These are phyloP conservation scores for Philereme vetulata DNA, from an alignment of 2,888 invertebrate species.

Conservation along the genomic window DNA sequence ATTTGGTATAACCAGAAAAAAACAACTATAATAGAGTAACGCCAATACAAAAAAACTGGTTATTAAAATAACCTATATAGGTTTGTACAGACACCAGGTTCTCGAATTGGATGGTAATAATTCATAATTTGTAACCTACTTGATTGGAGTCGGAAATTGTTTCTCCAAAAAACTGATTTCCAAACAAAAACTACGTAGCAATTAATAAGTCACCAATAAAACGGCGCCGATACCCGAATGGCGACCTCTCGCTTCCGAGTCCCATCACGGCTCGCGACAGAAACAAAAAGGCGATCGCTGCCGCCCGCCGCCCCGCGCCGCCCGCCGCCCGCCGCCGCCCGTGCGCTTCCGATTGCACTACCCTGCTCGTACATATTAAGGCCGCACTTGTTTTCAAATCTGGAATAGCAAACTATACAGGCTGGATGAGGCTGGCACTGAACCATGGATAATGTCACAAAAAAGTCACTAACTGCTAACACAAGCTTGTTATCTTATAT, in stretches of 20 bases:
- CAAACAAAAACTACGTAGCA: slow-evolving; percentile 44
- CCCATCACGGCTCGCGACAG: slow-evolving; percentile 63
- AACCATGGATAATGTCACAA: no score
- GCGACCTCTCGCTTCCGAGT: slow-evolving; percentile 79
- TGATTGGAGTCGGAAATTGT: neutral
- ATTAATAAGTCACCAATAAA: slow-evolving; percentile 72
- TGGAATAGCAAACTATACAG: no score
- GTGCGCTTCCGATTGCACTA: slow-evolving; percentile 79
- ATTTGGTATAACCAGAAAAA: no score
- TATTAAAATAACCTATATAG: no score
- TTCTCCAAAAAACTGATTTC: slow-evolving; percentile 8
- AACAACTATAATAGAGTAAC: no score
- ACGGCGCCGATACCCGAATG: slow-evolving; percentile 70
- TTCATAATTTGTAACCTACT: neutral
- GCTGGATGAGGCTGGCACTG: no score
- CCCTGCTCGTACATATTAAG: slow-evolving; percentile 15
- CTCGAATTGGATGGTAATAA: no score
- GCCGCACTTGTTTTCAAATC: neutral
- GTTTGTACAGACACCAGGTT: no score
- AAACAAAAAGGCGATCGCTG: slow-evolving; percentile 75
- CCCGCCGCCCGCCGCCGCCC: slow-evolving; percentile 50
- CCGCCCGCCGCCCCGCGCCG: slow-evolving; percentile 38
- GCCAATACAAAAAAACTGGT: no score
- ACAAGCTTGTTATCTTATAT: no score
- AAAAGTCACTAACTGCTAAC: no score